Conservation (phyloP, 2,113 vertebrate genomes). For the Myotis brandtii region DNA sequence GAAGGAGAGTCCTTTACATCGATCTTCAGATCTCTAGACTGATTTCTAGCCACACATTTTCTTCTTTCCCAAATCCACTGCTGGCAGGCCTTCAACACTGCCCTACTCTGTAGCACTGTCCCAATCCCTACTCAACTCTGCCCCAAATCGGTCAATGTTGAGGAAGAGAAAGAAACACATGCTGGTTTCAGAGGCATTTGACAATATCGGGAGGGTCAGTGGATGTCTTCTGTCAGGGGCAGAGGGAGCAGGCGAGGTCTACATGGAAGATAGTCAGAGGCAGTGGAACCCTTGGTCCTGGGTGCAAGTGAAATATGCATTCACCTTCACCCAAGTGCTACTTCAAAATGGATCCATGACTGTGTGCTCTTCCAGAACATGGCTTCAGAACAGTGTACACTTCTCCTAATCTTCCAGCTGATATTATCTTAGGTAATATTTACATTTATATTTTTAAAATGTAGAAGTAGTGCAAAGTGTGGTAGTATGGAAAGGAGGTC, state of each 20-base stretch:
- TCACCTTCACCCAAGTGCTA: neutral
- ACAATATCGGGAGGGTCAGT: too few species aligned
- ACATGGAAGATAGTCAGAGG: fast-evolving
- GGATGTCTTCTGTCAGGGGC: neutral
- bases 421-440: neutral
- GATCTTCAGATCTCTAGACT: neutral
- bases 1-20: neutral
- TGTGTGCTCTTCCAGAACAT: neutral
- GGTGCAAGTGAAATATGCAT: neutral
- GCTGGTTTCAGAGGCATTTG: neutral
- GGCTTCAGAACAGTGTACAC: neutral
- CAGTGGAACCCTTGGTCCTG: fast-evolving
- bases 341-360: too few species aligned
- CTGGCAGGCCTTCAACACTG: neutral
- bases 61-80: neutral
- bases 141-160: neutral
- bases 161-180: neutral
- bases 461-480: neutral
- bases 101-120: neutral
- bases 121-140: neutral
- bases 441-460: neutral
- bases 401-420: neutral
- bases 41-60: neutral
- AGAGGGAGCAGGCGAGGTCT: neutral
- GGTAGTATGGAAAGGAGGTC: neutral